Conservation (phyloP, 2,888 invertebrate genomes). For the Cataglyphis livida region DNA sequence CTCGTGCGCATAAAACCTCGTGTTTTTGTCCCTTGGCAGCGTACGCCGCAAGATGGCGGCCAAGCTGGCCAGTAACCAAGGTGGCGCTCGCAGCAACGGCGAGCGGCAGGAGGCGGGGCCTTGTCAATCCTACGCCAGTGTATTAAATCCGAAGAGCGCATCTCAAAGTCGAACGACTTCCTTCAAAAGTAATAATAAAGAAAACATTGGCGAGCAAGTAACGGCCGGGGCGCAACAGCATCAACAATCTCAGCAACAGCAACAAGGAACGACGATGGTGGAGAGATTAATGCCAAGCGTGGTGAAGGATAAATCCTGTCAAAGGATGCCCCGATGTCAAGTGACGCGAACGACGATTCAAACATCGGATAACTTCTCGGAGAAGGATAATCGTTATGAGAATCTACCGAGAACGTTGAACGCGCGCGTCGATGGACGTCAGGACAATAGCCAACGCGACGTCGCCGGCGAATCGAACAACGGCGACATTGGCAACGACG, state of each 20-base stretch:
- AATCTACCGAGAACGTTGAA: not conserved
- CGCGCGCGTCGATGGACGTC: constrained; percentile 4
- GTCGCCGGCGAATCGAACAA: constrained; percentile 67
- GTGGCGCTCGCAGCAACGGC: constrained; percentile 78
- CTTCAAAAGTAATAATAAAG: constrained; percentile 87
- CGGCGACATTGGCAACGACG: constrained; percentile 79
- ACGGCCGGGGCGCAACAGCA: constrained; percentile 78
- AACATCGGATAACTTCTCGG: not conserved
- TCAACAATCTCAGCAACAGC: constrained; percentile 45
- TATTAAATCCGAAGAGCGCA: constrained; percentile 89
- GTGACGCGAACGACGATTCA: constrained; percentile 30
- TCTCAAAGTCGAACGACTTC: constrained; percentile 75
- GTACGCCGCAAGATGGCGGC: constrained; percentile 83
- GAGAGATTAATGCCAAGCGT: constrained; percentile 67
- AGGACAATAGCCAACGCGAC: not conserved
- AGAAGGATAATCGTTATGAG: constrained; percentile 48
- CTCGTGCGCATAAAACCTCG: constrained; percentile 77
- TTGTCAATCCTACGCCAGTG: constrained; percentile 86
- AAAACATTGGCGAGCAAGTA: constrained; percentile 86
- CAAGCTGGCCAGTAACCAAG: constrained; percentile 85
- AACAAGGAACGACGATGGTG: not conserved
- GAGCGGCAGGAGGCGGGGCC: constrained; percentile 76
- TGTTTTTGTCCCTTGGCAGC: constrained; percentile 75
- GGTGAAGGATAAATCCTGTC: constrained; percentile 81
- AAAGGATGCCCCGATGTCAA: constrained; percentile 75